A percentile compares a stretch with the other conserved stretches of the same genome.
phyloP scores from a whole-genome alignment of 2,113 vertebrate species.

The Oplegnathus fasciatus region DNA sequence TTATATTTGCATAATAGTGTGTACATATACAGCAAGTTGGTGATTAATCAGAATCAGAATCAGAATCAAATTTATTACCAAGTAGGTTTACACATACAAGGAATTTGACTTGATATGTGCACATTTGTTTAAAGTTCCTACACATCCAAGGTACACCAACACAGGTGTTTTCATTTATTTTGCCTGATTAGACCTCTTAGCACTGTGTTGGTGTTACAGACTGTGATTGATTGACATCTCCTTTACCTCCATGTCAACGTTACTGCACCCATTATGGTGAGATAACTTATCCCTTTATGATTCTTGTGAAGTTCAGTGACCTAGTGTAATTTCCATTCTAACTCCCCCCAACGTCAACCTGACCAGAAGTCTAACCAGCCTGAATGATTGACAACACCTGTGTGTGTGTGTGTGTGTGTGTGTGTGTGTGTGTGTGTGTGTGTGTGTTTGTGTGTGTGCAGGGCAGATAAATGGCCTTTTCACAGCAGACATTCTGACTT shows the following conservation, averaged over 20 bases:
- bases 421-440: neutral
- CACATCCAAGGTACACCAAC: neutral
- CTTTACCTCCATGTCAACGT: neutral
- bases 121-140: neutral
- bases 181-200: neutral
- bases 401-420: neutral
- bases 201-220: neutral
- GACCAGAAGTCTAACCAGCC: neutral
- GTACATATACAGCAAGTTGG: neutral
- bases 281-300: neutral
- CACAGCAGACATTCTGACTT: neutral
- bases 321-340: too few species aligned
- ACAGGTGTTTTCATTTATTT: neutral
- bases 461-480: neutral
- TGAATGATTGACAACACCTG: neutral
- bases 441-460: neutral
- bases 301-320: neutral
- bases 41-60: too few species aligned
- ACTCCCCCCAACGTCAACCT: neutral
- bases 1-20: neutral
- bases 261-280: neutral
- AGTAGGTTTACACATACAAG: too few species aligned
- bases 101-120: too few species aligned
- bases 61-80: too few species aligned
- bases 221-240: neutral